Evolutionary conservation across 2,888 invertebrate genomes (phyloP).

Genomic region (Eumerus sabulonum): DNA sequence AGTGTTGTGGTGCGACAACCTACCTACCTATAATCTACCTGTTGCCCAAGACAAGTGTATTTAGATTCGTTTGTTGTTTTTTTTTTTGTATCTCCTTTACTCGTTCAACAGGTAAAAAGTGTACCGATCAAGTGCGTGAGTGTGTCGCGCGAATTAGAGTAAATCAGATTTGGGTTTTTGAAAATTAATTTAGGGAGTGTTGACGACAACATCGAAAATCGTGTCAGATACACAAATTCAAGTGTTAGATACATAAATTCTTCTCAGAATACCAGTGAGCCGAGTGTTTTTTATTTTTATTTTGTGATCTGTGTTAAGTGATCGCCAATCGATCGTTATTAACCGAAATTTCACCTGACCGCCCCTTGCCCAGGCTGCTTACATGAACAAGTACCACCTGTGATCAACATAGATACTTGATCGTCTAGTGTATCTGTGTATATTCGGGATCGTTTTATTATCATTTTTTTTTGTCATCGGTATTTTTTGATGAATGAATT

Average conservation of each 20-base stretch:
- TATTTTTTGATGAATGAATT: conserved; percentile 63
- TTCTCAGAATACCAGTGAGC: conserved; percentile 43
- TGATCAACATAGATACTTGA: conserved; percentile 3
- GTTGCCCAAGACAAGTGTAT: conserved; percentile 47
- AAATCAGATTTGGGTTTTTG: conserved; percentile 16
- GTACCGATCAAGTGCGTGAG: conserved; percentile 34
- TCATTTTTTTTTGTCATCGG: neutral
- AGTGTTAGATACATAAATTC: conserved; percentile 52
- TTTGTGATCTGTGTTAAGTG: too few relatives aligned
- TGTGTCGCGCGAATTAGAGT: conserved; percentile 53
- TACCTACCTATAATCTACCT: conserved; percentile 42
- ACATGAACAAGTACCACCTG: too few relatives aligned
- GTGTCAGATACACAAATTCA: conserved; percentile 30
- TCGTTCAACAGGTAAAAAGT: conserved; percentile 15
- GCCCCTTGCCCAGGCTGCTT: neutral
- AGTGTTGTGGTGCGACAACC: conserved; percentile 48
- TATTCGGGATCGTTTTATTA: conserved; percentile 25
- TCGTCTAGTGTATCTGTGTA: conserved; percentile 9
- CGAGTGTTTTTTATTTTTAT: too few relatives aligned
- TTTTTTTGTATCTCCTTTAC: conserved; percentile 25
- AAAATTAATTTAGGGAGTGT: conserved; percentile 43
- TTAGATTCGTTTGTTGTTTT: conserved; percentile 26
- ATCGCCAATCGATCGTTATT: conserved; percentile 35
- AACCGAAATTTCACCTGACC: conserved; percentile 21
- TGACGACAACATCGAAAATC: conserved; percentile 33